phyloP scores from a whole-genome alignment of 2,888 invertebrate genomes.

The Amphipyra tragopoginis region DNA sequence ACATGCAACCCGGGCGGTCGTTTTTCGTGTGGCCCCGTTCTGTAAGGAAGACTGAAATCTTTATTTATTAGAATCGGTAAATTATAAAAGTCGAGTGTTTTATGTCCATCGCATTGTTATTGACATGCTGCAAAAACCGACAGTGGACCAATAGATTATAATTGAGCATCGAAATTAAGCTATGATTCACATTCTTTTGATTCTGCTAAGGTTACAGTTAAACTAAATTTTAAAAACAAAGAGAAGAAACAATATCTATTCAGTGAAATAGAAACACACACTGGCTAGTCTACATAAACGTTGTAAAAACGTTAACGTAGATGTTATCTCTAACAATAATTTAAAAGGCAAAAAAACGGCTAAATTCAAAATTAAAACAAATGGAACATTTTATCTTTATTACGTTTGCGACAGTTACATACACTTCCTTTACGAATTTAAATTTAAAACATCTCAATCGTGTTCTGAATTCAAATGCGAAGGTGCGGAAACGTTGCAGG shows the following conservation, averaged over 20 bases:
- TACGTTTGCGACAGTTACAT: conserved; percentile 31
- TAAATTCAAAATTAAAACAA: neutral
- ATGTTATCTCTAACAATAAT: no score
- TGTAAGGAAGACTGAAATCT: conserved; percentile 82
- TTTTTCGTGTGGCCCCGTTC: conserved; percentile 80
- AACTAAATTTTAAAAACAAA: neutral
- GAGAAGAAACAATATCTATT: no score
- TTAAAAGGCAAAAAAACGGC: neutral
- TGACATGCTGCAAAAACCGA: conserved; percentile 71
- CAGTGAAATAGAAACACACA: no score
- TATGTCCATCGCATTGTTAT: conserved; percentile 79
- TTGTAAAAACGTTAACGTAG: no score
- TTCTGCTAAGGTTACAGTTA: conserved; percentile 1
- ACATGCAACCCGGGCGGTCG: conserved; percentile 86
- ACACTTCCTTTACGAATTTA: conserved; percentile 57
- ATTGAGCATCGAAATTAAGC: conserved; percentile 56
- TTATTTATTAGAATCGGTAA: conserved; percentile 89
- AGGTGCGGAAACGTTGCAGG: conserved; percentile 66
- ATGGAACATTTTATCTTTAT: conserved; percentile 17
- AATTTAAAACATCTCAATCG: conserved; percentile 71
- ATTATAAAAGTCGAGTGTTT: conserved; percentile 83
- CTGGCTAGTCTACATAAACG: no score
- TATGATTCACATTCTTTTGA: conserved; percentile 48
- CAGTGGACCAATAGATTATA: conserved; percentile 48
- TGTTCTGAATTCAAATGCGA: conserved; percentile 79